Evolutionary conservation across 64 coral and sea anemone species (phyloP).

Genomic region (Stylophora pistillata): DNA sequence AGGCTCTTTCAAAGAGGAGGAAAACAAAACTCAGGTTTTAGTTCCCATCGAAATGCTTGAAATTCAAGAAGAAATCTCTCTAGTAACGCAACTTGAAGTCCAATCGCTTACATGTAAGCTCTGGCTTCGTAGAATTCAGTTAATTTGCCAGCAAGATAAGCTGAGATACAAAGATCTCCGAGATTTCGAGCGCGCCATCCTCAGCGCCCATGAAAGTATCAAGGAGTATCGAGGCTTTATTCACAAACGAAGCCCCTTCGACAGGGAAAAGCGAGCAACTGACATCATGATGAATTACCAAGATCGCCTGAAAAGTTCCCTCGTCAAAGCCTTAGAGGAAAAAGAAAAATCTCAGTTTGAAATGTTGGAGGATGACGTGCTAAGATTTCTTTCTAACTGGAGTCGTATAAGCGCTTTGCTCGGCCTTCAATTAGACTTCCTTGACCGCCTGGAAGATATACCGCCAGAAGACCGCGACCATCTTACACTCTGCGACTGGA

Average conservation of each 20-base stretch:
- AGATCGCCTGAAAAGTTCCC: background rate
- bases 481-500: background rate
- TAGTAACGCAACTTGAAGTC: background rate
- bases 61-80: background rate
- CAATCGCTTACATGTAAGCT: constrained; percentile 1
- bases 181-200: constrained; percentile 9
- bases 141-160: background rate
- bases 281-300: background rate
- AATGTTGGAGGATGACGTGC: background rate
- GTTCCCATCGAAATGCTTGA: background rate
- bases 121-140: background rate
- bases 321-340: background rate
- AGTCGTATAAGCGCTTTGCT: background rate
- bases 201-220: constrained; percentile 8
- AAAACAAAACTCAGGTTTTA: background rate
- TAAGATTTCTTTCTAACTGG: background rate
- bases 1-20: background rate
- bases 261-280: background rate
- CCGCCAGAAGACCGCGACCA: background rate
- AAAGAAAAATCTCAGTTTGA: constrained; percentile 9
- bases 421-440: constrained; percentile 2
- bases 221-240: background rate
- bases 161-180: background rate
- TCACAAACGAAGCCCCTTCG: background rate
- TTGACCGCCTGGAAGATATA: background rate